These are phyloP conservation scores for Chelonia mydas DNA, from an alignment of 2,797 vertebrate genomes.

Conservation along the genomic window DNA sequence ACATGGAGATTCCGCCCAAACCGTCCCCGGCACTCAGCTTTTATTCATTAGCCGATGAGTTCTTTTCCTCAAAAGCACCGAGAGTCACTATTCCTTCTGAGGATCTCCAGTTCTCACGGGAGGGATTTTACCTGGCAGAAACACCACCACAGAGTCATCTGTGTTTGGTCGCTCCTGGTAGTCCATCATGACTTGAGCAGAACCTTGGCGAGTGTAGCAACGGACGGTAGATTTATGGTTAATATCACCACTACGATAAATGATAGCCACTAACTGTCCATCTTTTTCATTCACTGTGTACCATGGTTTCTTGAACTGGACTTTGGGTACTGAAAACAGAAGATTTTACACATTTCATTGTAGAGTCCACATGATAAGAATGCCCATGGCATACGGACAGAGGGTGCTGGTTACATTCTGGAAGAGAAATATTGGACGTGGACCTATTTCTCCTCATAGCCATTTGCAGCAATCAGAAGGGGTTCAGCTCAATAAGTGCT, in stretches of 20 bases:
- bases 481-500: not conserved
- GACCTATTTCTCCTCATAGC: not conserved
- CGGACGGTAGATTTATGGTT: slow-evolving; percentile 82
- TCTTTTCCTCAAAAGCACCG: not conserved
- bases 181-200: slow-evolving; percentile 89
- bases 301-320: slow-evolving; percentile 85
- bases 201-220: slow-evolving; percentile 87
- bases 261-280: slow-evolving; percentile 76
- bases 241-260: slow-evolving; percentile 86
- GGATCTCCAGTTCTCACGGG: not conserved
- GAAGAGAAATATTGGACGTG: not conserved
- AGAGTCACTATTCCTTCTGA: not conserved
- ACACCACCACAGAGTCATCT: slow-evolving; percentile 84
- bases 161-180: slow-evolving; percentile 88
- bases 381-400: not conserved
- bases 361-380: not conserved
- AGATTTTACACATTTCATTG: not conserved
- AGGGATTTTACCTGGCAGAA: slow-evolving; percentile 83
- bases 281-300: slow-evolving; percentile 86
- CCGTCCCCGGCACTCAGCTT: not conserved
- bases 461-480: not conserved
- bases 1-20: not conserved
- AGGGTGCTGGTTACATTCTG: not conserved
- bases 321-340: slow-evolving; percentile 83
- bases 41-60: not conserved